phyloP scores from a whole-genome alignment of 2,888 invertebrate species.

The Eilema depressum region DNA sequence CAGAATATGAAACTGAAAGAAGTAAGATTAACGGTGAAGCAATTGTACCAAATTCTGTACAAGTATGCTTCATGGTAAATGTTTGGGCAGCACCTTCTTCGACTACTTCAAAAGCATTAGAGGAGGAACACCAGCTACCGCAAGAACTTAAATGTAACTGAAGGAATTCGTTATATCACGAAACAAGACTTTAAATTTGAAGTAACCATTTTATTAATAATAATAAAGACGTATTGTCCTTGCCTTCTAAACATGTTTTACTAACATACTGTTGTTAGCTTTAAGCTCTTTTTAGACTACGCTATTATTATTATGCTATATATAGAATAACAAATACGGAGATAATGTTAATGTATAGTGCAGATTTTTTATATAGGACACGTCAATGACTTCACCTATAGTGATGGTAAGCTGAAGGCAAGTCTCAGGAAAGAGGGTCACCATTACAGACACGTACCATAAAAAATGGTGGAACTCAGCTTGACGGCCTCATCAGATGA shows the following conservation, averaged over 20 bases:
- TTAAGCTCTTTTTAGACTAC: no score
- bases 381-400: no score
- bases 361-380: no score
- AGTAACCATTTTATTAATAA: neutral
- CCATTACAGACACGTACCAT: no score
- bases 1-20: neutral
- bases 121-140: neutral
- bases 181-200: neutral
- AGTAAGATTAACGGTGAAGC: neutral
- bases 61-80: conserved; percentile 12
- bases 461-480: no score
- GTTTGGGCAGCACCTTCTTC: conserved; percentile 6
- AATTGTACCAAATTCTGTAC: neutral
- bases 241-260: neutral
- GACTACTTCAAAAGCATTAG: neutral
- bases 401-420: no score
- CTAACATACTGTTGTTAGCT: neutral
- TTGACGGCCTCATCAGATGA: no score
- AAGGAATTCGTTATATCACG: neutral
- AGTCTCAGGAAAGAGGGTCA: no score
- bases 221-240: conserved; percentile 21
- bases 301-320: no score
- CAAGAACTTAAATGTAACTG: neutral
- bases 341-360: no score
- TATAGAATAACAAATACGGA: no score